Percentiles rank a stretch among this genome's conserved stretches.
Evolutionary conservation across 2,888 invertebrate genomes (phyloP).

Genomic region (Aricia artaxerxes): DNA sequence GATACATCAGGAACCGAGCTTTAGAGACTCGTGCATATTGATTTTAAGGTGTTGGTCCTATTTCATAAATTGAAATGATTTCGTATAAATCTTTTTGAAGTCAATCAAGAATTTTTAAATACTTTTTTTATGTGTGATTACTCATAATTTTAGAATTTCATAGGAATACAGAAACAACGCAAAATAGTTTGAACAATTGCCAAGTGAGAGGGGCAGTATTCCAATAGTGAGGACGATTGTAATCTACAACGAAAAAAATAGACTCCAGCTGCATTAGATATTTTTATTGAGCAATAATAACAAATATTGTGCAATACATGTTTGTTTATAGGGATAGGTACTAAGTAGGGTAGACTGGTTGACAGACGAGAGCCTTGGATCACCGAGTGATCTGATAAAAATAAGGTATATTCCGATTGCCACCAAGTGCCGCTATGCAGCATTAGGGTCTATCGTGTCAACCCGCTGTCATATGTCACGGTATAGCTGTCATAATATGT

Average conservation of each 20-base stretch:
- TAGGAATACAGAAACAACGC: constrained; percentile 59
- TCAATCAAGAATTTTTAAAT: not conserved
- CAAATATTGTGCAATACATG: constrained; percentile 24
- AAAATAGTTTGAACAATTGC: constrained; percentile 66
- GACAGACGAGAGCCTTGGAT: no score
- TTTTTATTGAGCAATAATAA: constrained; percentile 25
- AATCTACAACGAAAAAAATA: constrained; percentile 29
- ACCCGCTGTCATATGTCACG: no score
- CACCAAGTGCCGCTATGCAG: no score
- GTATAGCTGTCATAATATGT: no score
- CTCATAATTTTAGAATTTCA: constrained; percentile 53
- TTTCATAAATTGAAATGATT: no score
- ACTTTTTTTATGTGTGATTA: constrained; percentile 7
- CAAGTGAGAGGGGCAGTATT: constrained; percentile 61
- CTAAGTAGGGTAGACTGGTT: no score
- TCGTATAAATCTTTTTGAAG: no score
- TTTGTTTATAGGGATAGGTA: not conserved
- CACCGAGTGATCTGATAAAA: no score
- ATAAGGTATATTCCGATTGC: no score
- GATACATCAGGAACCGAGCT: not conserved
- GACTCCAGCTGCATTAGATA: constrained; percentile 24
- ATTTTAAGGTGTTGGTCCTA: no score
- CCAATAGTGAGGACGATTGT: constrained; percentile 46
- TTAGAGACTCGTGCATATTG: not conserved
- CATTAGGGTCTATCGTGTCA: no score